Evolutionary conservation across 1,140 invertebrate genomes (phyloP).

Genomic region (Eueides isabella): DNA sequence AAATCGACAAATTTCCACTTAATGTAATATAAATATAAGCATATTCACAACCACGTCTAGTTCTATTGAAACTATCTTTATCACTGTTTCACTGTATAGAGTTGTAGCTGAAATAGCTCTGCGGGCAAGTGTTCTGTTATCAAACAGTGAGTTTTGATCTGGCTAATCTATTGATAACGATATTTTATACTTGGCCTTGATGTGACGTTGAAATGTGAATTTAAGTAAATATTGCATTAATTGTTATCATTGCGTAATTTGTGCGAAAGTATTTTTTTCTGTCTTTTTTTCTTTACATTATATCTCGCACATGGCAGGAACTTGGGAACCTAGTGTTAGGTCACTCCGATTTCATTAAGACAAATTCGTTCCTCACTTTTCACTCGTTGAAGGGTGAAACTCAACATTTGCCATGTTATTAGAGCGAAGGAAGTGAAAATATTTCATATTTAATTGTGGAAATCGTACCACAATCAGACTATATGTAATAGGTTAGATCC

Average conservation of each 20-base stretch:
- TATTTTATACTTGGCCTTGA: conserved; percentile 16
- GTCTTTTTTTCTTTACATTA: too few relatives aligned
- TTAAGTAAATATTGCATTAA: background rate
- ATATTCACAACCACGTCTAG: conserved; percentile 18
- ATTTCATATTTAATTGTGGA: too few relatives aligned
- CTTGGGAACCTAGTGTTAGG: too few relatives aligned
- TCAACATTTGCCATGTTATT: too few relatives aligned
- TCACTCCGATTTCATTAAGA: too few relatives aligned
- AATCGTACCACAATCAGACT: too few relatives aligned
- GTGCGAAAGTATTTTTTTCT: too few relatives aligned
- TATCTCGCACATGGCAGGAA: too few relatives aligned
- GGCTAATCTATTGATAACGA: conserved; percentile 27
- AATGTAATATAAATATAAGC: background rate
- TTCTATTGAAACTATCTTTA: conserved; percentile 19
- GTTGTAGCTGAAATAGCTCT: background rate
- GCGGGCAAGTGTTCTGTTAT: conserved; percentile 13
- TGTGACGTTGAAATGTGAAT: background rate
- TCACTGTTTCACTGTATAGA: conserved; percentile 29
- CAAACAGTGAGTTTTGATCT: conserved; percentile 25
- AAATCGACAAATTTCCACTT: background rate
- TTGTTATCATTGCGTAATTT: background rate
- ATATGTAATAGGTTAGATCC: too few relatives aligned
- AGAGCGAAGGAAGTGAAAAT: too few relatives aligned
- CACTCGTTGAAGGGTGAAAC: too few relatives aligned
- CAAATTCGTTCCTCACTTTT: too few relatives aligned